These are phyloP conservation scores for Micronisus gabar DNA, from an alignment of 2,113 vertebrate species.

Conservation along the genomic window DNA sequence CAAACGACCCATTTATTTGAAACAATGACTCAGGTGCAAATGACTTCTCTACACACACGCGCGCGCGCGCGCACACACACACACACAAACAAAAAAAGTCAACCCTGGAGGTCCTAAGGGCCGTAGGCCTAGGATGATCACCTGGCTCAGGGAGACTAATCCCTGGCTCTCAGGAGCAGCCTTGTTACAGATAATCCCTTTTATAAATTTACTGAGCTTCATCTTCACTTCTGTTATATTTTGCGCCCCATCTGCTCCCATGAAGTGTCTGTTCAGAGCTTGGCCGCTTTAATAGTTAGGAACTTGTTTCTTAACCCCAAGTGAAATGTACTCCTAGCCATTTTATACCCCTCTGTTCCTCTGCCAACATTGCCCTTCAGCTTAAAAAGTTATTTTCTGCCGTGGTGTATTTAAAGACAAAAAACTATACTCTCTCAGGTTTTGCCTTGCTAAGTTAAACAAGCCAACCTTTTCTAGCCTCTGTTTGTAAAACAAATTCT, in stretches of 20 bases:
- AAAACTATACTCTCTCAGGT: not conserved
- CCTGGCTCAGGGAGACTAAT: not conserved
- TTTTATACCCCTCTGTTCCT: not conserved
- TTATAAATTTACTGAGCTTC: not conserved
- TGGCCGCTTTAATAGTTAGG: not conserved
- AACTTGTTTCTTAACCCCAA: not conserved
- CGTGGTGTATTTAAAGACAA: not conserved
- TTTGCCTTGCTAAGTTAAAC: not conserved
- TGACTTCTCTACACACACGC: not conserved
- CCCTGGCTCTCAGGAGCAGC: not conserved
- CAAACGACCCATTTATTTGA: not conserved
- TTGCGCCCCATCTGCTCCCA: rapidly evolving
- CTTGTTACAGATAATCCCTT: not conserved
- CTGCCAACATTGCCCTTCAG: not conserved
- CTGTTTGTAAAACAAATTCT: not conserved
- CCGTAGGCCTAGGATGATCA: not conserved
- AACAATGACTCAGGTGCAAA: not conserved
- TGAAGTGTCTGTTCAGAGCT: not conserved
- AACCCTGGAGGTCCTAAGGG: not conserved
- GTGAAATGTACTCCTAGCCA: not conserved
- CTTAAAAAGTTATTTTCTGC: not conserved
- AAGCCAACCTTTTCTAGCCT: not conserved
- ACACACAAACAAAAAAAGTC: rapidly evolving
- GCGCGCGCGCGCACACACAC: too few relatives aligned
- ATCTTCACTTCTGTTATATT: not conserved